A percentile compares a stretch with the other conserved stretches of the same genome.
Conservation (phyloP, 2,797 vertebrate species). For the Oryzias sinensis region DNA sequence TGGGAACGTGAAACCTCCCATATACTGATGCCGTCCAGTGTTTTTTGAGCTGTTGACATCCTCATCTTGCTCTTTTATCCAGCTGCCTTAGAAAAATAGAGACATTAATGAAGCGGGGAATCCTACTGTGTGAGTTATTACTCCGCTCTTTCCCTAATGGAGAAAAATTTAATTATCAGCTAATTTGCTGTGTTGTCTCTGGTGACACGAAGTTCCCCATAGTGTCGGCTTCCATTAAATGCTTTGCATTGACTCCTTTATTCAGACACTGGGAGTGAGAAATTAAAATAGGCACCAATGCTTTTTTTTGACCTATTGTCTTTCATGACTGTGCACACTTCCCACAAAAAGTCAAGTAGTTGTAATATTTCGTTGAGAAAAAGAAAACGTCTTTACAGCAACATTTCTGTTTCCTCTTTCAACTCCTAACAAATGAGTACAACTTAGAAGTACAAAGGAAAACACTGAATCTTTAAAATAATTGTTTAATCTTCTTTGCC, state of each 20-base stretch:
- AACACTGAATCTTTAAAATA: conserved; percentile 8
- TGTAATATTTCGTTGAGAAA: background rate
- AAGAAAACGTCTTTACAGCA: background rate
- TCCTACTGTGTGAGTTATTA: conserved; percentile 78
- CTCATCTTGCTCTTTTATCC: conserved; percentile 55
- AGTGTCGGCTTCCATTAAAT: conserved; percentile 79
- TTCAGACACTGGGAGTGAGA: conserved; percentile 44
- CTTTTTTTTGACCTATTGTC: too few relatives aligned
- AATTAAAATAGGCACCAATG: conserved; percentile 36
- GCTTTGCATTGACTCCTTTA: conserved; percentile 65
- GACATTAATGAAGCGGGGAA: conserved; percentile 86
- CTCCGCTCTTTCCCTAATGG: conserved; percentile 84
- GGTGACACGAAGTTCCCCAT: conserved; percentile 77
- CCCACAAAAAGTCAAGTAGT: too few relatives aligned
- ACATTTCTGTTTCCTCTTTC: too few relatives aligned
- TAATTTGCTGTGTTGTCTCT: conserved; percentile 85
- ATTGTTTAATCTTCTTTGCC: conserved; percentile 19
- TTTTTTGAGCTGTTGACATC: conserved; percentile 64
- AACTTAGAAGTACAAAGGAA: conserved; percentile 5
- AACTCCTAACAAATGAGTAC: background rate
- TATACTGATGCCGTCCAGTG: conserved; percentile 21
- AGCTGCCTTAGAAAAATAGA: conserved; percentile 77
- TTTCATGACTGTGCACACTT: too few relatives aligned
- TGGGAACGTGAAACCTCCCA: conserved; percentile 41
- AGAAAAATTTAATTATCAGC: conserved; percentile 89